Conservation (phyloP, 2,888 invertebrate species). For the Athrips mouffetella region DNA sequence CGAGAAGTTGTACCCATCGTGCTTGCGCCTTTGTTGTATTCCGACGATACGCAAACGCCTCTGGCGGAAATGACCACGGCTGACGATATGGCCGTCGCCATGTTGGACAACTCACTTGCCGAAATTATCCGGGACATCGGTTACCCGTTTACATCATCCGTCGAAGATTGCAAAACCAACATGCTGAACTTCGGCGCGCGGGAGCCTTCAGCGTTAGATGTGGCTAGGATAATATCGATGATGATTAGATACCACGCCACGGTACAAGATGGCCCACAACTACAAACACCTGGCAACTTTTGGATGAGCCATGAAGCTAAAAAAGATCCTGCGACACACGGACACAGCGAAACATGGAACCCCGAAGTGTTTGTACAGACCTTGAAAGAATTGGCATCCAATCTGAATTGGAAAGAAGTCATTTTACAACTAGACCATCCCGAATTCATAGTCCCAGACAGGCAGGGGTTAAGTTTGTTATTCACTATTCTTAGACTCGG, state of each 20-base stretch:
- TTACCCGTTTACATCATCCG: constrained; percentile 89
- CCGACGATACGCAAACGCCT: constrained; percentile 84
- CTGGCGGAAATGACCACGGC: constrained; percentile 81
- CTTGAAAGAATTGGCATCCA: constrained; percentile 92
- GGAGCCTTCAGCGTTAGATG: constrained; percentile 89
- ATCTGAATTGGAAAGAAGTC: constrained; percentile 95
- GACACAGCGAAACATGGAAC: constrained; percentile 87
- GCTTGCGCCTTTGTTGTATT: constrained; percentile 91
- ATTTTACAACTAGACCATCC: constrained; percentile 93
- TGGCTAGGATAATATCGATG: constrained; percentile 90
- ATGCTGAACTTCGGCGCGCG: constrained; percentile 89
- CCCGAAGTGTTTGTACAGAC: constrained; percentile 95
- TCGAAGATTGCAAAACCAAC: constrained; percentile 92
- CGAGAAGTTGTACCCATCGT: constrained; percentile 93
- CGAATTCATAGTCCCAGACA: constrained; percentile 92
- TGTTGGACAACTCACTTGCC: constrained; percentile 88
- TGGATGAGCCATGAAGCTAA: constrained; percentile 79
- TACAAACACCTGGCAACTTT: constrained; percentile 82
- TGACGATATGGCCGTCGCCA: constrained; percentile 78
- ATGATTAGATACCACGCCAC: constrained; percentile 90
- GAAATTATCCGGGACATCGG: constrained; percentile 96
- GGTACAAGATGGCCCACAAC: constrained; percentile 81
- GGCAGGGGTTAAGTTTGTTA: constrained; percentile 89
- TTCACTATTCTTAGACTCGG: constrained; percentile 90
- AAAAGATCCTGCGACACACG: constrained; percentile 67